Percentiles rank a stretch among this genome's conserved stretches.
Evolutionary conservation across 2,888 invertebrate genomes (phyloP).

Genomic region (Diarsia mendica): DNA sequence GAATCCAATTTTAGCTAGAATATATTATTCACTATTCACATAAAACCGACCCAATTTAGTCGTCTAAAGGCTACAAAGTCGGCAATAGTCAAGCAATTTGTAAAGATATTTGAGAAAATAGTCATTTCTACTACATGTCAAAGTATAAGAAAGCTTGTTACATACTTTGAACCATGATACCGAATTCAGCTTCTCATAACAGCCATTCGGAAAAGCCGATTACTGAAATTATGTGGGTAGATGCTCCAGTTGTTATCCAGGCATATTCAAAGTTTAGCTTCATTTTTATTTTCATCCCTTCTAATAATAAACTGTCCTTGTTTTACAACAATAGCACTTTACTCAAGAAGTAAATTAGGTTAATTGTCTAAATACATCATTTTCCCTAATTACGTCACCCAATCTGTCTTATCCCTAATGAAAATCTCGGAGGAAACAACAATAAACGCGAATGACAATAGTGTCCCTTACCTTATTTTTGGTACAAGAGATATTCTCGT

Average conservation of each 20-base stretch:
- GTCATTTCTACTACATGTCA: slow-evolving; percentile 22
- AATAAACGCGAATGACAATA: slow-evolving; percentile 39
- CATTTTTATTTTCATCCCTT: background rate
- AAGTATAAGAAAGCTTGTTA: slow-evolving; percentile 23
- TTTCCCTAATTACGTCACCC: slow-evolving; percentile 19
- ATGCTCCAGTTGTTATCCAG: slow-evolving; percentile 15
- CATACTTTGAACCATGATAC: slow-evolving; percentile 36
- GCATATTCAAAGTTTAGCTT: background rate
- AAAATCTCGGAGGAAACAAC: slow-evolving; percentile 40
- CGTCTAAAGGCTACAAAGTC: background rate
- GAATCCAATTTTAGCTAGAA: slow-evolving; percentile 8
- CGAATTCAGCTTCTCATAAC: slow-evolving; percentile 40
- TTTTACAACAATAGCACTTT: background rate
- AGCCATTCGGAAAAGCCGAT: slow-evolving; percentile 54
- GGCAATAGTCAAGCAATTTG: slow-evolving; percentile 23
- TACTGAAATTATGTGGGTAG: slow-evolving; percentile 44
- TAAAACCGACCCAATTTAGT: slow-evolving; percentile 6
- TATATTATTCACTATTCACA: background rate
- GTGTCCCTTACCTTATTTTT: slow-evolving; percentile 33
- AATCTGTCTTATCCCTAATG: slow-evolving; percentile 48
- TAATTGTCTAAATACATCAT: slow-evolving; percentile 30
- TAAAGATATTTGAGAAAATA: slow-evolving; percentile 26
- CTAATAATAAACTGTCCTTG: background rate
- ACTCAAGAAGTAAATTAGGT: slow-evolving; percentile 32
- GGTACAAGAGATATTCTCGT: slow-evolving; percentile 32